Base-by-base conservation (phyloP, 2,888 invertebrate genomes). In the Hyles lineata region DNA sequence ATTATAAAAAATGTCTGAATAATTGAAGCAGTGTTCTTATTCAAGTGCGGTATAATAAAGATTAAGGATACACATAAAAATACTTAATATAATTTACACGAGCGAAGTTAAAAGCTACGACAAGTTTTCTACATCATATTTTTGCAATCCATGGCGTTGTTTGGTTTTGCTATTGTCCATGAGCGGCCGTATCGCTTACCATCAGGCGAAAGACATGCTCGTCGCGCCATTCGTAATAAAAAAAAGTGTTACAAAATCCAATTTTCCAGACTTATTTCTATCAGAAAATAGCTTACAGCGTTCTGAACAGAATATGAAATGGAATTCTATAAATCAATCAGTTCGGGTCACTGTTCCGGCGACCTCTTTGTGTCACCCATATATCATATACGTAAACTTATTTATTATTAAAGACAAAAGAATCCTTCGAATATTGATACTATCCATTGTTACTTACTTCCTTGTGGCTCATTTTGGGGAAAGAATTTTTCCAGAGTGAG, bases 251-350 rank as follows among this genome's bases (percentile, higher is more conserved):
- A n/a, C 55, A 55, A n/a, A n/a, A 43, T 7, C 15, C 55, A 55
- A 60, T 43, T 55, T 55, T 35, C 32, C n/a, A 32, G 55, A 23
- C n/a, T 32, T 58, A 59, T 59, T 59, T 71, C 58, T 59, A 60
- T 60, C 60, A 25, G 17, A 60, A 60, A 17, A 67, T 67, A 50
- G 67, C 67, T 67, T 43, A 71, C 59, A 35, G 60, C 70, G 60
- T 55, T 50, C n/a, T 58, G 58, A 43, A 60, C 59, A 1, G 59
- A 32, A 60, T 71, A 43, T 23, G 59, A 59, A 43, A 67, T 67
- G 67, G 50, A 67, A 67, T 21, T 50, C 67, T 67, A 50, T 67
- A 63, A 52, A 52, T 52, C 71, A 32, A 67, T 73, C n/a, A 73
- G 17, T 21, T 50, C 23, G 67, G 67, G 67, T 67, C 67, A 67